Percentiles rank a stretch among this genome's conserved stretches.
phyloP scores from a whole-genome alignment of 2,888 invertebrate genomes.

The Dynastes maya region DNA sequence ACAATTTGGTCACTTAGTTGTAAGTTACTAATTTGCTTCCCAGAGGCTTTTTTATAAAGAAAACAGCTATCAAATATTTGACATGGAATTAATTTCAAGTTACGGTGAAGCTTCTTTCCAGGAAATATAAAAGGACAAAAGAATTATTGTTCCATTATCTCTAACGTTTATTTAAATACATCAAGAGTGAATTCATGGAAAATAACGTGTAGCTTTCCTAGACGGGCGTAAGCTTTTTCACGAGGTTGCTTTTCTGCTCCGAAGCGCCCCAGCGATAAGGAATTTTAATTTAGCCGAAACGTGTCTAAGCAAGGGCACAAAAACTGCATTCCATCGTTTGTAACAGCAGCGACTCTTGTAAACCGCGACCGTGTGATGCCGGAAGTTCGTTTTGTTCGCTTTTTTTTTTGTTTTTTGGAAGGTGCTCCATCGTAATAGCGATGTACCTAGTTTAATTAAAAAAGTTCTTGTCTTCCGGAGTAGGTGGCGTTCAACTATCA shows the following conservation, averaged over 20 bases:
- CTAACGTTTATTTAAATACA: no score
- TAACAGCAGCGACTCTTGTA: background rate
- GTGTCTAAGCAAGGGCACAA: constrained; percentile 4
- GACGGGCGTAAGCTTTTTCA: background rate
- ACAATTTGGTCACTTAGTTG: no score
- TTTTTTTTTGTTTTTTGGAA: no score
- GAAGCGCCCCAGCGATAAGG: background rate
- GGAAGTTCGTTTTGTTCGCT: background rate
- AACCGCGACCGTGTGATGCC: background rate
- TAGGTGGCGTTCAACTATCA: background rate
- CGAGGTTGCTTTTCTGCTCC: background rate
- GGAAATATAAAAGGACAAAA: no score
- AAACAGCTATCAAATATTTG: no score
- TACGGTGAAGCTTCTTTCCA: no score
- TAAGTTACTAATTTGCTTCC: no score
- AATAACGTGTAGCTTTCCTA: background rate
- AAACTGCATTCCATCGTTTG: constrained; percentile 11
- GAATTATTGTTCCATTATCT: no score
- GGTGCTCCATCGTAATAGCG: background rate
- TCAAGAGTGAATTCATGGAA: background rate
- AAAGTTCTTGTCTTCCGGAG: background rate
- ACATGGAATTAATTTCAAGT: no score
- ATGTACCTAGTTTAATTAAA: constrained; percentile 30
- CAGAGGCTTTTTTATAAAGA: no score
- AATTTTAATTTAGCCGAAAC: constrained; percentile 27